phyloP scores from a whole-genome alignment of 1,140 invertebrate genomes.

The Aphidius gifuensis region DNA sequence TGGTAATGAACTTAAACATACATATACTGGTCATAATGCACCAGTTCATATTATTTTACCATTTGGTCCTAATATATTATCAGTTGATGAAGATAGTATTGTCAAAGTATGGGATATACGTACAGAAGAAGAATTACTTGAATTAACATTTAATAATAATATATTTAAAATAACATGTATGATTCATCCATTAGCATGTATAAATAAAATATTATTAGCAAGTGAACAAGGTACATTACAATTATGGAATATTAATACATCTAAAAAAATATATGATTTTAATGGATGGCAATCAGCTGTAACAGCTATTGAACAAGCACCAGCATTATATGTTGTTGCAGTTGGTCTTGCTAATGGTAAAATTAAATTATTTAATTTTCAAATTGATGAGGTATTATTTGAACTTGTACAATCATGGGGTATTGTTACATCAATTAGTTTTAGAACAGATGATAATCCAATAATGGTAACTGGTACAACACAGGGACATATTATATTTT shows the following conservation, averaged over 20 bases:
- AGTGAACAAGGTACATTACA: conserved; percentile 85
- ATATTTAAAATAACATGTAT: conserved; percentile 76
- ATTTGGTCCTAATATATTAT: conserved; percentile 82
- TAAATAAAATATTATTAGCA: conserved; percentile 93
- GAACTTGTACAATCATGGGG: conserved; percentile 92
- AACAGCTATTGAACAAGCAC: conserved; percentile 75
- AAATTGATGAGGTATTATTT: conserved; percentile 80
- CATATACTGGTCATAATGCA: conserved; percentile 73
- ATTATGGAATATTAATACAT: conserved; percentile 85
- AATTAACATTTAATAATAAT: conserved; percentile 69
- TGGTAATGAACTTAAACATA: conserved; percentile 81
- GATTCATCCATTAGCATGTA: conserved; percentile 86
- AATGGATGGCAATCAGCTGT: conserved; percentile 72
- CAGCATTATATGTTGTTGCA: conserved; percentile 86
- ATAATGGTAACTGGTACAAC: conserved; percentile 83
- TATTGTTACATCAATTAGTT: conserved; percentile 77
- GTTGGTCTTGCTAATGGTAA: conserved; percentile 79
- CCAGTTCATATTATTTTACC: conserved; percentile 79
- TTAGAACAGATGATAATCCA: conserved; percentile 81
- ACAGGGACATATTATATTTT: conserved; percentile 82
- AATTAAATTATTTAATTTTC: conserved; percentile 87
- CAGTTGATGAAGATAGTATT: conserved; percentile 75
- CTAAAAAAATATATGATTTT: conserved; percentile 78
- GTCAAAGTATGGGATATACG: conserved; percentile 86
- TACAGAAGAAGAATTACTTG: conserved; percentile 64